Conservation (phyloP, 2,888 invertebrate genomes). For the Caenorhabditis zanzibari region DNA sequence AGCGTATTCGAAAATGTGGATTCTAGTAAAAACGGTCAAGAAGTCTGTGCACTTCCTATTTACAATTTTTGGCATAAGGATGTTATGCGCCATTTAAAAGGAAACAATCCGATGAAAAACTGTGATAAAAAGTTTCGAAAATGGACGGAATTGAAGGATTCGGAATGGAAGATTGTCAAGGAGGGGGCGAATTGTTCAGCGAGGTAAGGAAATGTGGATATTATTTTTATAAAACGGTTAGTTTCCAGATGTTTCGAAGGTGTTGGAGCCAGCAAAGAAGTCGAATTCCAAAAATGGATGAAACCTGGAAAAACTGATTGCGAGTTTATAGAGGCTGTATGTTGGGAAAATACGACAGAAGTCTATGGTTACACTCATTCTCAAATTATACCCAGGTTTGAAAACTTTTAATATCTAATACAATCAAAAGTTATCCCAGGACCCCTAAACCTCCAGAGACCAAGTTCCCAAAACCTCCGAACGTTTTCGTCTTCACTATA, state of each 20-base stretch:
- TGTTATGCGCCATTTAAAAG: background rate
- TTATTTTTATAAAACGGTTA: too few relatives aligned
- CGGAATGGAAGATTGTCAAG: conserved; percentile 8
- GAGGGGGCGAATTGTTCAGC: conserved; percentile 30
- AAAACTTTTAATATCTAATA: background rate
- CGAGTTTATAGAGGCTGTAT: conserved; percentile 34
- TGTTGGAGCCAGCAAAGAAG: background rate
- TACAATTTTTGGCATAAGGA: conserved; percentile 1
- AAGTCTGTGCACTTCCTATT: conserved; percentile 9
- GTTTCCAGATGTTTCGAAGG: conserved; percentile 8
- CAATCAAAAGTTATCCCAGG: conserved; percentile 5
- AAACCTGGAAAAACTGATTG: conserved; percentile 19
- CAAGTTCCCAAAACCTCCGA: background rate
- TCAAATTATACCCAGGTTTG: conserved; percentile 15
- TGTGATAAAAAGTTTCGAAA: background rate
- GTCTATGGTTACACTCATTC: conserved; percentile 28
- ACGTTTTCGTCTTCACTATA: conserved; percentile 6
- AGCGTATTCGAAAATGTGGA: background rate
- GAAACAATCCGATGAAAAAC: background rate
- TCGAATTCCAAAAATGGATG: conserved; percentile 1
- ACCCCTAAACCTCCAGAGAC: background rate
- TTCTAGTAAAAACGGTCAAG: background rate
- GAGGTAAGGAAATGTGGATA: background rate
- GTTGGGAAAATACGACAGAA: background rate
- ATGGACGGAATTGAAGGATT: conserved; percentile 13